phyloP scores from a whole-genome alignment of 2,797 vertebrate species.

The Peromyscus aztecus region DNA sequence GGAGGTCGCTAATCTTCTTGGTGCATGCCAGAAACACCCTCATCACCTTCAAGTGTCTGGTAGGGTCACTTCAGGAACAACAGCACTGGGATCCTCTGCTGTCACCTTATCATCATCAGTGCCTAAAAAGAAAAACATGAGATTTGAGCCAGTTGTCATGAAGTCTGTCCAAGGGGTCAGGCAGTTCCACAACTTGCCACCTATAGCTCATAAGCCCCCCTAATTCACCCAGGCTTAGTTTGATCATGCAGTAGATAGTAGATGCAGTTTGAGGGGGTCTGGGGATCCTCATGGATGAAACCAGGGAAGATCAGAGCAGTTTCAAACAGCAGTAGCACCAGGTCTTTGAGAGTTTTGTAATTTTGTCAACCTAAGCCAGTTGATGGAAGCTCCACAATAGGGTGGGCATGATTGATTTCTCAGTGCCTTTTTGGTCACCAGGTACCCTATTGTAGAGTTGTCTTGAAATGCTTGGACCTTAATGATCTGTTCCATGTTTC shows the following conservation, averaged over 20 bases:
- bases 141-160: slow-evolving; percentile 80
- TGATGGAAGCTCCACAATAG: slow-evolving; percentile 92
- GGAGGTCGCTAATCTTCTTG: slow-evolving; percentile 92
- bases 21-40: slow-evolving; percentile 95
- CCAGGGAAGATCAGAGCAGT: slow-evolving; percentile 95
- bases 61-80: slow-evolving; percentile 93
- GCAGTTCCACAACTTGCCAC: not conserved
- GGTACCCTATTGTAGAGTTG: slow-evolving; percentile 95
- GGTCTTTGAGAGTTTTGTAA: slow-evolving; percentile 97
- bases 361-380: slow-evolving; percentile 96
- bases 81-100: slow-evolving; percentile 89
- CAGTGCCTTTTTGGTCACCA: slow-evolving; percentile 98
- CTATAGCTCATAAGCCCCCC: rapidly evolving
- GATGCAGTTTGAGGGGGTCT: slow-evolving; percentile 97
- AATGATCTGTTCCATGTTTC: slow-evolving; percentile 98
- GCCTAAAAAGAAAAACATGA: slow-evolving; percentile 85
- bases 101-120: slow-evolving; percentile 94
- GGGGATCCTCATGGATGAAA: slow-evolving; percentile 97
- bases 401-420: slow-evolving; percentile 96
- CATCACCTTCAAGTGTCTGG: slow-evolving; percentile 93
- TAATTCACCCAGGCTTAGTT: slow-evolving; percentile 93
- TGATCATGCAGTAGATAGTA: slow-evolving; percentile 99
- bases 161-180: not conserved
- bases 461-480: slow-evolving; percentile 92
- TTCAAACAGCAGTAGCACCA: slow-evolving; percentile 96